A percentile compares a stretch with the other conserved stretches of the same genome.
Evolutionary conservation across 1,140 invertebrate genomes (phyloP).

Genomic region (Probaryconus sp.): DNA sequence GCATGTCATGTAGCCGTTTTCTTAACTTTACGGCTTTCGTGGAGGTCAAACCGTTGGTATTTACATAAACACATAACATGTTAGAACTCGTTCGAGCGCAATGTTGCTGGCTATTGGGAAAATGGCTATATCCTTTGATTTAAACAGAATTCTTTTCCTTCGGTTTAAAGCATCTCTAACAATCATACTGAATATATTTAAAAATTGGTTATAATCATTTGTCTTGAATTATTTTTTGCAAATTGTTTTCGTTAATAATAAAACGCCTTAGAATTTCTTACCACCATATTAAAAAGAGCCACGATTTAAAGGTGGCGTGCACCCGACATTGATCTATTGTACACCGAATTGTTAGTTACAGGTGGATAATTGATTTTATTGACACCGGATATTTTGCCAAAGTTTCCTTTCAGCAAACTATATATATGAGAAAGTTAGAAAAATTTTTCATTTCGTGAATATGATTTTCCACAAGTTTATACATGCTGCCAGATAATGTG

Average conservation of each 20-base stretch:
- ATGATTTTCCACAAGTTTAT: constrained; percentile 52
- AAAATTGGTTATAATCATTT: too few species aligned
- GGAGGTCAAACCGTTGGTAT: too few species aligned
- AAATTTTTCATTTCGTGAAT: constrained; percentile 26
- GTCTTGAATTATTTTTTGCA: too few species aligned
- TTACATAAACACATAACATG: too few species aligned
- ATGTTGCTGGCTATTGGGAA: too few species aligned
- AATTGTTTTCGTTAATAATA: background rate
- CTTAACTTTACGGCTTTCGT: too few species aligned
- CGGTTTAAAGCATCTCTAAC: too few species aligned
- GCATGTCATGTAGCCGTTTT: too few species aligned
- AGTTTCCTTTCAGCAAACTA: constrained; percentile 5
- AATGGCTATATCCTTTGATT: too few species aligned
- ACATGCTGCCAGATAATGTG: constrained; percentile 42
- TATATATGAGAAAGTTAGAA: constrained; percentile 28
- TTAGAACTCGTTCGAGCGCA: too few species aligned
- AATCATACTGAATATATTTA: too few species aligned
- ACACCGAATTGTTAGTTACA: constrained; percentile 7
- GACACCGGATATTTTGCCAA: constrained; percentile 3
- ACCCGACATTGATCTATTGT: constrained; percentile 14
- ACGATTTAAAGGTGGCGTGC: background rate
- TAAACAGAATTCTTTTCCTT: too few species aligned
- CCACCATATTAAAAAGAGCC: constrained; percentile 4
- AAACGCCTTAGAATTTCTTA: constrained; percentile 4
- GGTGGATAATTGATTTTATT: constrained; percentile 35